Evolutionary conservation across 2,113 vertebrate species (phyloP).

Genomic region (Mirza zaza): DNA sequence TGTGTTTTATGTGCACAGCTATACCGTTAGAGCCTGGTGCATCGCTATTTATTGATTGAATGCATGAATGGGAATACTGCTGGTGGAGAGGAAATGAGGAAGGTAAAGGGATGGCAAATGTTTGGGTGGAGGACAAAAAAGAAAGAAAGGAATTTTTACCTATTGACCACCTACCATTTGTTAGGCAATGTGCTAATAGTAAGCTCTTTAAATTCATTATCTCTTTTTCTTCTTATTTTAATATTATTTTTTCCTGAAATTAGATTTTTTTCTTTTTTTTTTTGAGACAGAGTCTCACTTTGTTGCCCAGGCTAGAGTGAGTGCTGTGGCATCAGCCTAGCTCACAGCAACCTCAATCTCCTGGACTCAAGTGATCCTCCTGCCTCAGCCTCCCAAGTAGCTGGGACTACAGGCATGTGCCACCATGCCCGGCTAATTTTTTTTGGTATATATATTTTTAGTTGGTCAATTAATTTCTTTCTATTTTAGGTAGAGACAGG

Average conservation of each 20-base stretch:
- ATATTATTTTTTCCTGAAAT: neutral
- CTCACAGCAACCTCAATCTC: no score
- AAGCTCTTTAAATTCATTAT: neutral
- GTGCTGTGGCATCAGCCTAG: no score
- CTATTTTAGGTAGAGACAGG: no score
- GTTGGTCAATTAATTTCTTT: no score
- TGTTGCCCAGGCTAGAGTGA: no score
- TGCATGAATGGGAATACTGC: neutral
- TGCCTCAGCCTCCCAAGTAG: no score
- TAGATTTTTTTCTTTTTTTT: neutral
- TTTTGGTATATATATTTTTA: no score
- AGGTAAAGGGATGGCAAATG: neutral
- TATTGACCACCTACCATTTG: neutral
- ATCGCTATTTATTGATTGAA: neutral
- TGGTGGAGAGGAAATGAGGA: neutral
- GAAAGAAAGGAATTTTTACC: neutral
- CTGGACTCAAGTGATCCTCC: no score
- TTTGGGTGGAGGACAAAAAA: neutral
- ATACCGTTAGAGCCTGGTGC: neutral
- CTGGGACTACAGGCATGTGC: no score
- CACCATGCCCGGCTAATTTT: no score
- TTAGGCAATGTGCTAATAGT: neutral
- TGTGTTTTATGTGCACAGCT: neutral
- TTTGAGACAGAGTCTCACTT: no score
- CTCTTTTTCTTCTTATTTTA: neutral